A percentile compares a stretch with the other conserved stretches of the same genome.
These are phyloP conservation scores for Platycnemis pennipes DNA, from an alignment of 2,888 invertebrate genomes.

Conservation along the genomic window DNA sequence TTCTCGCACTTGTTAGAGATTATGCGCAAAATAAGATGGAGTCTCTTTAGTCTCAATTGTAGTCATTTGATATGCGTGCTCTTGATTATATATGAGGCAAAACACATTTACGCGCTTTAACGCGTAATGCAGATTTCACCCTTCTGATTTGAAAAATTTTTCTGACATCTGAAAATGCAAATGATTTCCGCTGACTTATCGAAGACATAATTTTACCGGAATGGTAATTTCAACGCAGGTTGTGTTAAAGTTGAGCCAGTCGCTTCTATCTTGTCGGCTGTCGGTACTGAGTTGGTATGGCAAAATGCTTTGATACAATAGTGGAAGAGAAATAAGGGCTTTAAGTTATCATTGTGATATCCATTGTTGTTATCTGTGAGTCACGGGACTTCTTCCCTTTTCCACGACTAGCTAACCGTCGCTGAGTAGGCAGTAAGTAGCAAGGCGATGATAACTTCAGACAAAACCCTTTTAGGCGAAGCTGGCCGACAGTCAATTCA, in stretches of 20 bases:
- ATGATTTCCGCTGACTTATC: no score
- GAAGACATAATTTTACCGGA: no score
- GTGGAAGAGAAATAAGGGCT: neutral
- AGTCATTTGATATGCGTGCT: no score
- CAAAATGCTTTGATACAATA: neutral
- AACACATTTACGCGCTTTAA: no score
- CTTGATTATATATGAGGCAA: no score
- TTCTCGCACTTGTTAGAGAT: no score
- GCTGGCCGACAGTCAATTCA: neutral
- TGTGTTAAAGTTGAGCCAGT: neutral
- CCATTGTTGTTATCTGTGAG: slow-evolving; percentile 19
- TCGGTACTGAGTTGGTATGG: neutral
- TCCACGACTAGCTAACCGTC: neutral
- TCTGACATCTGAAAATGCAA: no score
- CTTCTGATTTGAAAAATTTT: no score
- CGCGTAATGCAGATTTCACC: no score
- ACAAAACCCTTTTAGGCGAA: slow-evolving; percentile 28
- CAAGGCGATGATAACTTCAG: neutral
- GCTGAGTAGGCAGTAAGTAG: neutral
- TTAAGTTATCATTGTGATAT: neutral
- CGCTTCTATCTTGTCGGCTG: neutral
- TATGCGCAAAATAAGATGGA: no score
- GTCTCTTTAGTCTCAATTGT: no score
- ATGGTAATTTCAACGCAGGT: no score
- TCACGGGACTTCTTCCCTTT: neutral